Evolutionary conservation across 2,888 invertebrate genomes (phyloP).

Genomic region (Margaritifera margaritifera): DNA sequence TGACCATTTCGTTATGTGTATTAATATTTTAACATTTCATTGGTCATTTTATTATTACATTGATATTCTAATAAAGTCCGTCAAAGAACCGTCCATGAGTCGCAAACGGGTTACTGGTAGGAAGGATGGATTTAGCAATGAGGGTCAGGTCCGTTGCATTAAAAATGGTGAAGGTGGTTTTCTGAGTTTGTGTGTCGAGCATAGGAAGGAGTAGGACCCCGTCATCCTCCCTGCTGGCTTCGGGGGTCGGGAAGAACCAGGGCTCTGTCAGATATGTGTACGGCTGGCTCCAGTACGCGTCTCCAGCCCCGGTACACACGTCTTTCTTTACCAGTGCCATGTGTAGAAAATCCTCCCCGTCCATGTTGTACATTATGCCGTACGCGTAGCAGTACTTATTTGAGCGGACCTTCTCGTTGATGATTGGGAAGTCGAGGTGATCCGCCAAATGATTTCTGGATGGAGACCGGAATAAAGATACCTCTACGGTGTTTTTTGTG

Average conservation of each 20-base stretch:
- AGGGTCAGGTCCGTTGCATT: conserved; percentile 51
- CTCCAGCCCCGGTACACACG: conserved; percentile 43
- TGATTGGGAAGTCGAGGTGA: conserved; percentile 57
- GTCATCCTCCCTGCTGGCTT: conserved; percentile 55
- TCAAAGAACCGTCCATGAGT: conserved; percentile 62
- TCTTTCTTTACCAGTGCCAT: conserved; percentile 59
- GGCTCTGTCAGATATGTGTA: conserved; percentile 57
- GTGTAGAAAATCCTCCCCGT: conserved; percentile 42
- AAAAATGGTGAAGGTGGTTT: conserved; percentile 52
- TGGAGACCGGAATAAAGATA: conserved; percentile 17
- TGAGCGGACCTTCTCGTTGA: conserved; percentile 57
- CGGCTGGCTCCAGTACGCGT: conserved; percentile 31
- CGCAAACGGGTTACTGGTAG: conserved; percentile 55
- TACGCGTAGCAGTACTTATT: conserved; percentile 58
- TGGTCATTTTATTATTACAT: not conserved
- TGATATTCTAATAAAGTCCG: conserved; percentile 15
- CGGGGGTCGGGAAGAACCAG: conserved; percentile 56
- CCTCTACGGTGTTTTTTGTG: conserved; percentile 11
- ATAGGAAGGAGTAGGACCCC: conserved; percentile 59
- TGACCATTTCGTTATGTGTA: too few species aligned
- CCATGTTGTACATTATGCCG: conserved; percentile 54
- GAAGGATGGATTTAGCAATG: conserved; percentile 45
- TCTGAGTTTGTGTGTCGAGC: conserved; percentile 45
- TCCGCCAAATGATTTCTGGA: conserved; percentile 25
- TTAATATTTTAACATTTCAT: not conserved